Conservation (phyloP, 2,797 vertebrate genomes). For the Thalassophryne amazonica region DNA sequence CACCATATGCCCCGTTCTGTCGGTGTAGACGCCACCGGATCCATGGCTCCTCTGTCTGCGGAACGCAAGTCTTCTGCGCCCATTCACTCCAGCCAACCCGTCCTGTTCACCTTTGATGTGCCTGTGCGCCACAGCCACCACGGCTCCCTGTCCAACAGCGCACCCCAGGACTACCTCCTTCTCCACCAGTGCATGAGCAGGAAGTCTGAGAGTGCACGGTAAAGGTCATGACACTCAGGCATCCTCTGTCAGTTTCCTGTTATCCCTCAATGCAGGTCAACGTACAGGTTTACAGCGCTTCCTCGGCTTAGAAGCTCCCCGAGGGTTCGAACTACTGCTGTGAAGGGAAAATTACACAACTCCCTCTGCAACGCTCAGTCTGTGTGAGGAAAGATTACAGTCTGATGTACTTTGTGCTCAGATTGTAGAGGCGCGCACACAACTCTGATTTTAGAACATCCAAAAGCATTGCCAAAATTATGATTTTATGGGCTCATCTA, state of each 20-base stretch:
- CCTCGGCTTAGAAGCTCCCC: constrained; percentile 47
- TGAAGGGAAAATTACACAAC: neutral
- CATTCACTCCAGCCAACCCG: constrained; percentile 93
- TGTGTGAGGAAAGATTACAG: neutral
- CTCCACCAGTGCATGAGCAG: constrained; percentile 98
- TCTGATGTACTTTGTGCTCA: too few relatives aligned
- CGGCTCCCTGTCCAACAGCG: constrained; percentile 88
- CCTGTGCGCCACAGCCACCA: constrained; percentile 82
- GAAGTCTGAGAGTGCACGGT: constrained; percentile 91
- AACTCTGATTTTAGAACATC: too few relatives aligned
- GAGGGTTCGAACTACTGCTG: constrained; percentile 30
- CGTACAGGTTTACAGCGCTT: constrained; percentile 62
- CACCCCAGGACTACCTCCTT: constrained; percentile 97
- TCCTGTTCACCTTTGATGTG: constrained; percentile 94
- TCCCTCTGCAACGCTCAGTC: too few relatives aligned
- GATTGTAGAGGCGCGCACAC: too few relatives aligned
- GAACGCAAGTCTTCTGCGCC: constrained; percentile 88
- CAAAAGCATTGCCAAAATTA: too few relatives aligned
- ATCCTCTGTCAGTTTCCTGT: constrained; percentile 72
- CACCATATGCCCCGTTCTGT: constrained; percentile 86
- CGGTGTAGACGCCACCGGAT: constrained; percentile 82
- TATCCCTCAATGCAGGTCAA: constrained; percentile 70
- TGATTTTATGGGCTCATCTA: too few relatives aligned
- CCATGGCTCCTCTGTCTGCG: constrained; percentile 80
- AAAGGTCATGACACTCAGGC: constrained; percentile 65